A percentile compares a stretch with the other conserved stretches of the same genome.
phyloP scores from a whole-genome alignment of 2,113 vertebrate genomes.

The Xenus cinereus region DNA sequence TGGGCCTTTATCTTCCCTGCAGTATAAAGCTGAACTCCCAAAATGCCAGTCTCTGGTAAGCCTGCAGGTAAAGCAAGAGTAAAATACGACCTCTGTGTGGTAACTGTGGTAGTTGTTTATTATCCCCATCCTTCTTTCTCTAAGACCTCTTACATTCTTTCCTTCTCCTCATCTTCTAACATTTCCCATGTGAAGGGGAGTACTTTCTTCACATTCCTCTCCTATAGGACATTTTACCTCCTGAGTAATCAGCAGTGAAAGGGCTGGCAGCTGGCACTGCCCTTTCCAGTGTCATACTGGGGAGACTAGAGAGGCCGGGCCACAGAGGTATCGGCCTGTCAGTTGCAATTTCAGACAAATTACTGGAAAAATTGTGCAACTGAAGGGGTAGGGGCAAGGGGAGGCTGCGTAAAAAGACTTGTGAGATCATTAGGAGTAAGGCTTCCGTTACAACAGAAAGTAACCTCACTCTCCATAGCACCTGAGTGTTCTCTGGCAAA shows the following conservation, averaged over 20 bases:
- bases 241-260: not conserved
- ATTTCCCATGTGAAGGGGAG: not conserved
- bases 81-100: not conserved
- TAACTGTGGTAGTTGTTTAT: not conserved
- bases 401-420: not conserved
- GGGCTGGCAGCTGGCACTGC: not conserved
- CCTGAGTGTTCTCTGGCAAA: not conserved
- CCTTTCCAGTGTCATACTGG: not conserved
- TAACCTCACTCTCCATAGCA: not conserved
- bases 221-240: not conserved
- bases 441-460: not conserved
- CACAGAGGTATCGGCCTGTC: accelerated
- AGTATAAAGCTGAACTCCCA: not conserved
- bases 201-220: not conserved
- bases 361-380: not conserved
- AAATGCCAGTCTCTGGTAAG: not conserved
- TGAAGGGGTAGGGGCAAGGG: not conserved
- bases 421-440: accelerated
- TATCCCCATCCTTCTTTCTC: not conserved
- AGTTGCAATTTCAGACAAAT: not conserved
- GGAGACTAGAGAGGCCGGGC: not conserved
- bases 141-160: not conserved
- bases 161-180: not conserved
- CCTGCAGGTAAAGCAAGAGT: not conserved
- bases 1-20: not conserved